Base-by-base conservation (phyloP, 1,140 invertebrate species). In the Dendrolimus punctatus region DNA sequence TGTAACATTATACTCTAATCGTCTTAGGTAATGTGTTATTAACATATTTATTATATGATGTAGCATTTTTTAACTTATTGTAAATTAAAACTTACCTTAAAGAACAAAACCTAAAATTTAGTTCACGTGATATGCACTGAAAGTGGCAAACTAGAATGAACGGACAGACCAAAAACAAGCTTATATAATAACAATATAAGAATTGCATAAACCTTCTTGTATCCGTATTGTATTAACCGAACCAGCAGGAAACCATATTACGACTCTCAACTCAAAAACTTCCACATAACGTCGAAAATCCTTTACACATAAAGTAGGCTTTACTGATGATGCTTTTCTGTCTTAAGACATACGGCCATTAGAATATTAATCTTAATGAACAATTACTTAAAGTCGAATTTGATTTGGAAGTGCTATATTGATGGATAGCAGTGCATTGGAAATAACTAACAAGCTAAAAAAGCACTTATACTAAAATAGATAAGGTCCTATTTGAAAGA, bases 181-280 rank as follows among this genome's bases (percentile, higher is more conserved):
- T 85, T 83, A 83, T 83, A 85, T 85, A 85, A 85, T 81, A 81
- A 50, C 69, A 81, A 82, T 66, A 75, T 76, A 78, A 84, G 69
- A 82, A 82, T 85, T 85, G 81, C 81, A 85, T 76, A 81, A 85
- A 82, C 81, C 67, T 49, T 59, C 60, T 64, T 64, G 66, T 66
- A 72, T 77, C 75, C 73, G 71, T 70, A 69, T 71, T 71, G 68
- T 67, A 69, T 58, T 48, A 58, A 68, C 50, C 48, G n/a, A 59
- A 64, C 57, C 54, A 38, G 56, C 4, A 6, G 8, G 39, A n/a
- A 42, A 6, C 7, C 4, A 4, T 39, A 5, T 7, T 45, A 10
- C 49, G 4, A 60, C 46, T 52, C 51, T 48, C 3, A 39, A 58
- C 60, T 54, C 57, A 60, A 62, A 45, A 4, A 9, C 9, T 0